These are phyloP conservation scores for Eidolon helvum DNA, from an alignment of 2,113 vertebrate genomes.

Conservation along the genomic window DNA sequence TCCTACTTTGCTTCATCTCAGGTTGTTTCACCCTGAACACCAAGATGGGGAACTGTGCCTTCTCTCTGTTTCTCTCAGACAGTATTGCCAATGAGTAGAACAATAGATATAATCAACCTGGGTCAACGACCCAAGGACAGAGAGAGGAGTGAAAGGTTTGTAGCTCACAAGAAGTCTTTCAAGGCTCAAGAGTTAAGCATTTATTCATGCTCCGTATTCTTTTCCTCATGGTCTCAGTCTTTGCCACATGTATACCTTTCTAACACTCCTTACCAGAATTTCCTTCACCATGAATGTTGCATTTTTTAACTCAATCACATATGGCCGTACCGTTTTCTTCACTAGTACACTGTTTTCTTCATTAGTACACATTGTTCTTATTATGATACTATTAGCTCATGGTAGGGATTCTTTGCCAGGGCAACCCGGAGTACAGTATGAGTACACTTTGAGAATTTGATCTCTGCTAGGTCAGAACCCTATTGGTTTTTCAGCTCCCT, in stretches of 20 bases:
- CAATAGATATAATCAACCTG: not conserved
- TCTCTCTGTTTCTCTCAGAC: not conserved
- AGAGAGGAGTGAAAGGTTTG: not conserved
- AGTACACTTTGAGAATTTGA: not conserved
- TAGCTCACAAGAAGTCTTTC: not conserved
- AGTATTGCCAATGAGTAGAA: not conserved
- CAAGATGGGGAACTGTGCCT: not conserved
- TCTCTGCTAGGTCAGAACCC: not conserved
- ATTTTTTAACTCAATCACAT: not conserved
- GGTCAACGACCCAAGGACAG: not conserved
- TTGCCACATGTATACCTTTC: not conserved
- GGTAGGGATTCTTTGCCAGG: not conserved
- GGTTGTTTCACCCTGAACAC: not conserved
- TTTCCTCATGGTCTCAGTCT: not conserved
- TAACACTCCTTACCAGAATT: not conserved
- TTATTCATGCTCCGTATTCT: not conserved
- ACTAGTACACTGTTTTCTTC: not conserved
- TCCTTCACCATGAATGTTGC: not conserved
- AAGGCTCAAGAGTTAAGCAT: not conserved
- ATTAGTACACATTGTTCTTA: not conserved
- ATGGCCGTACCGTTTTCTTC: too few relatives aligned
- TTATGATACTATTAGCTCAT: not conserved
- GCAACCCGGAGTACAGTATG: not conserved
- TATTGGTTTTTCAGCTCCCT: not conserved
- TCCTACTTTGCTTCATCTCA: not conserved